Conservation (phyloP, 2,888 invertebrate species). For the Hypena proboscidalis region DNA sequence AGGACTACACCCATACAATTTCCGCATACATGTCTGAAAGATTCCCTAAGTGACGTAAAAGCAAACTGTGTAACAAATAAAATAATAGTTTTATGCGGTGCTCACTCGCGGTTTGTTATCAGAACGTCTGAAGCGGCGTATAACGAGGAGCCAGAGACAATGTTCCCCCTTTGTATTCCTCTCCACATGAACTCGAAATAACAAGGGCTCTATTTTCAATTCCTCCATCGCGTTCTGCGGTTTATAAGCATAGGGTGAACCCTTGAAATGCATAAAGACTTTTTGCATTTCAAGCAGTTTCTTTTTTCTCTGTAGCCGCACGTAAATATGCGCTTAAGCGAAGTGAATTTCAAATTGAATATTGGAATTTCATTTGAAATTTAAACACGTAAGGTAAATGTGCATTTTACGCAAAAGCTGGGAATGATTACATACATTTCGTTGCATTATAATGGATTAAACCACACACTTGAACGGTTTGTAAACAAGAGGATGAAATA, state of each 20-base stretch:
- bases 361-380: constrained; percentile 43
- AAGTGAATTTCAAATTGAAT: constrained; percentile 55
- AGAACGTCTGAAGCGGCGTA: constrained; percentile 73
- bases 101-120: constrained; percentile 75
- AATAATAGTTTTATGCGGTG: constrained; percentile 54
- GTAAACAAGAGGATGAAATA: too few relatives aligned
- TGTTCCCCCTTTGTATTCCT: constrained; percentile 77
- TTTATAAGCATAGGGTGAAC: constrained; percentile 61
- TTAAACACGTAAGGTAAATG: constrained; percentile 39
- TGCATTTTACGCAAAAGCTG: constrained; percentile 24
- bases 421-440: constrained; percentile 15
- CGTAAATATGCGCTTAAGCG: constrained; percentile 51
- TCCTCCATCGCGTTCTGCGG: constrained; percentile 69
- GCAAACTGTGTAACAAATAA: constrained; percentile 39
- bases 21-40: background rate
- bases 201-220: constrained; percentile 84
- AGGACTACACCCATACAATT: too few relatives aligned
- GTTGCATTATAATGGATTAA: background rate
- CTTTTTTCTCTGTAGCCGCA: constrained; percentile 50
- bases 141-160: constrained; percentile 79
- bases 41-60: constrained; percentile 11
- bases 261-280: constrained; percentile 69
- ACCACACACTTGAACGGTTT: too few relatives aligned
- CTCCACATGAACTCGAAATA: constrained; percentile 80
- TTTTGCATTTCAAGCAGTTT: constrained; percentile 67